phyloP scores from a whole-genome alignment of 1,140 invertebrate species.

The Heliconius congener region DNA sequence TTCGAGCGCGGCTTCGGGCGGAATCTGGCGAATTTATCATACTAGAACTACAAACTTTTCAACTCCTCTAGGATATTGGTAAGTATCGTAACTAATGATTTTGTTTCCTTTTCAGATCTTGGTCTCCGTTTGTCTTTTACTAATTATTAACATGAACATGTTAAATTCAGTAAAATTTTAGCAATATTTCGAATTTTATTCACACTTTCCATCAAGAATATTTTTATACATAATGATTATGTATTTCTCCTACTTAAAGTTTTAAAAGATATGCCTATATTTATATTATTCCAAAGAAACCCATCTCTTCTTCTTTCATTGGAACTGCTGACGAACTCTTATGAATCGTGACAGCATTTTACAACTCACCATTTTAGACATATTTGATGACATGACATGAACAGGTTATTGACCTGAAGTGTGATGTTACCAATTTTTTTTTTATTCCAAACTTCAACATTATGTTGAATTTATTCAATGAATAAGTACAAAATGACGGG shows the following conservation, averaged over 20 bases:
- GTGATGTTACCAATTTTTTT: not conserved
- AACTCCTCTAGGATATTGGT: constrained; percentile 5
- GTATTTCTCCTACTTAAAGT: too few relatives aligned
- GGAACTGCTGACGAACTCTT: not conserved
- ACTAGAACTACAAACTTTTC: constrained; percentile 16
- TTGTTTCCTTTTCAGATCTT: not conserved
- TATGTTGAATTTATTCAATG: not conserved
- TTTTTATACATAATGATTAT: not conserved
- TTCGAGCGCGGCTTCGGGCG: constrained; percentile 29
- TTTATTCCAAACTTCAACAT: not conserved
- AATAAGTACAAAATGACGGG: constrained; percentile 16
- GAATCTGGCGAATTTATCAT: not conserved
- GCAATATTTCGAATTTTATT: not conserved
- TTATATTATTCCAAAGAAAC: not conserved
- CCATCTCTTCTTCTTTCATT: not conserved
- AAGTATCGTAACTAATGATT: not conserved
- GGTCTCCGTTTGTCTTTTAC: not conserved
- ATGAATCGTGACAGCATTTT: not conserved
- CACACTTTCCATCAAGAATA: not conserved
- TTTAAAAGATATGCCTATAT: not conserved
- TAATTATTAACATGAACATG: not conserved
- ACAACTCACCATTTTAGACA: not conserved
- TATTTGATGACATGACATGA: not conserved
- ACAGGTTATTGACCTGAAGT: constrained; percentile 4
- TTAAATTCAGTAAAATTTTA: not conserved